These are phyloP conservation scores for Dryomyza anilis DNA, from an alignment of 2,888 invertebrate genomes.

Conservation along the genomic window DNA sequence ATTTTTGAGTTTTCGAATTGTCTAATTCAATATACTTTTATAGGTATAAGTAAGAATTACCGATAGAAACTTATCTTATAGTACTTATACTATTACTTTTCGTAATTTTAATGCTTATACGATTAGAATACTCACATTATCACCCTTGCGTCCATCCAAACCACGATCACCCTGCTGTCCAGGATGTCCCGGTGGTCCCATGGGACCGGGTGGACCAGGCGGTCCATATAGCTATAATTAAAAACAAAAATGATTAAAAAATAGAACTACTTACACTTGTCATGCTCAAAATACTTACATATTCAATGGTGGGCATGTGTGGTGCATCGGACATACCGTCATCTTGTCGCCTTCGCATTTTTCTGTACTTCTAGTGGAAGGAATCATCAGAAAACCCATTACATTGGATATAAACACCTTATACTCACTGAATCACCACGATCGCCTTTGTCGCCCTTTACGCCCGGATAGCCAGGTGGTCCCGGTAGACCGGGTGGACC, in stretches of 20 bases:
- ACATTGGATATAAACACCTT: background rate
- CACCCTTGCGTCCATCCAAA: constrained; percentile 79
- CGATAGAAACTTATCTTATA: no score
- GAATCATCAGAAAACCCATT: constrained; percentile 35
- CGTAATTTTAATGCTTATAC: no score
- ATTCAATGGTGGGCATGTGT: constrained; percentile 60
- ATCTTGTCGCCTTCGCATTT: constrained; percentile 61
- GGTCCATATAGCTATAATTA: constrained; percentile 65
- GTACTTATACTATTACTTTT: no score
- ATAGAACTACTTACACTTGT: background rate
- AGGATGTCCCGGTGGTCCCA: constrained; percentile 73
- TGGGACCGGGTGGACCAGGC: constrained; percentile 66
- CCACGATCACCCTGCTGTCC: constrained; percentile 67
- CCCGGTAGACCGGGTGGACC: constrained; percentile 88
- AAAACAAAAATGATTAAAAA: background rate
- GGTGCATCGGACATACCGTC: constrained; percentile 62
- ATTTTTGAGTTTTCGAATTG: no score
- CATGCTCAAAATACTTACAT: constrained; percentile 49
- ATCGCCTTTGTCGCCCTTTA: constrained; percentile 89
- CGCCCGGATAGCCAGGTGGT: constrained; percentile 85
- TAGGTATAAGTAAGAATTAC: no score
- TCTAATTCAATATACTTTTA: no score
- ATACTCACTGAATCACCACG: constrained; percentile 89
- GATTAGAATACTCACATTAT: constrained; percentile 73
- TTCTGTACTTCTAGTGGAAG: constrained; percentile 58